Evolutionary conservation across 2,113 vertebrate genomes (phyloP), one percentile per base, ranked within the genome.

Genomic region (Grantiella picta): DNA sequence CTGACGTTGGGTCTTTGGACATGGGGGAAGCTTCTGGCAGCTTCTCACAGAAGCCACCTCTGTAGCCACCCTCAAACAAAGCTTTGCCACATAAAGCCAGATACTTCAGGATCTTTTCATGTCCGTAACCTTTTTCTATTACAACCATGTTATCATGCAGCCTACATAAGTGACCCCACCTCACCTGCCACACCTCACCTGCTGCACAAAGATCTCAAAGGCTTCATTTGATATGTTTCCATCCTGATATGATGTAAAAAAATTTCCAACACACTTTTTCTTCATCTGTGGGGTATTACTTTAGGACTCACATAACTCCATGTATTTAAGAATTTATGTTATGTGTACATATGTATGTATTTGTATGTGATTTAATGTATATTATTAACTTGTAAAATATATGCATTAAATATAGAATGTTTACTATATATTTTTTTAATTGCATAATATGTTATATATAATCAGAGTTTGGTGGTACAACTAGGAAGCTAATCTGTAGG

Each of bases 1-100:
- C 15, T 75, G 40, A 6, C 1, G 0, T 14, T 63, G 36, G 15
- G 40, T 54, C 19, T 57, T 53, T 0, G 0, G 50, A 73, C 44
- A 27, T 4, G 3, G 25, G 5, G 7, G 29, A 35, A 73, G 2
- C 12, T 86, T 68, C 76, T 36, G 45, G 5, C 15, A 72, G 12
- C 27, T 72, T 66, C 72, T 84, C 17, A 33, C 8, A 33, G 21
- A 81, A 85, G 28, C 14, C 17, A 52, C 2, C 3, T 4, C 38
- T 60, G 18, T 71, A 76, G n/a, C 18, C 27, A 19, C 1, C 1
- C 16, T 16, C 12, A 56, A 22, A 19, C 24, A 35, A 66, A 92
- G 40, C 22, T 28, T 33, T 71, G 18, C 21, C 23, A 36, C 2
- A 2, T 28, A 75, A 52, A 79, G 4, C 11, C 27, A 76, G 11